Percentiles rank a stretch among this genome's conserved stretches.
Evolutionary conservation across 2,797 vertebrate species (phyloP).

Genomic region (Leptatherina wallacei): DNA sequence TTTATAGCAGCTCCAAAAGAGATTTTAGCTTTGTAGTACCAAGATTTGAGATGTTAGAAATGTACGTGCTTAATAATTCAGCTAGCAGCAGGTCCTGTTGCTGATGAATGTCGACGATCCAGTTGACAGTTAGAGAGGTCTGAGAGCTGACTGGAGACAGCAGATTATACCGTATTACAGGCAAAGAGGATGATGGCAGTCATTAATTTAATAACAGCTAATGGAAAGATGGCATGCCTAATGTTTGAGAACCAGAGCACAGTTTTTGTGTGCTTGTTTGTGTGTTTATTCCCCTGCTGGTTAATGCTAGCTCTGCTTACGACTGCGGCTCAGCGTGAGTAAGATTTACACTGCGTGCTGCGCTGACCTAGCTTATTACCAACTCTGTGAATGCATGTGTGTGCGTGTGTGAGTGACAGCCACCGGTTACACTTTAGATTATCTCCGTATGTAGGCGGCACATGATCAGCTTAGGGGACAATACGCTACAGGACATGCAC

Average conservation of each 20-base stretch:
- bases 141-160: constrained; percentile 48
- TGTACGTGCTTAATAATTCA: constrained; percentile 55
- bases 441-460: constrained; percentile 64
- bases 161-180: constrained; percentile 59
- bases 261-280: constrained; percentile 21
- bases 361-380: constrained; percentile 66
- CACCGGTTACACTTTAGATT: constrained; percentile 67
- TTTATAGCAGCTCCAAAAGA: constrained; percentile 34
- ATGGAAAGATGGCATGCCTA: constrained; percentile 46
- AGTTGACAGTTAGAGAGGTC: constrained; percentile 53
- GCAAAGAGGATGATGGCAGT: constrained; percentile 62
- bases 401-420: constrained; percentile 53
- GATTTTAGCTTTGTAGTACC: constrained; percentile 20
- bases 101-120: constrained; percentile 51
- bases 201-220: constrained; percentile 69
- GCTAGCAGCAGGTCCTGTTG: constrained; percentile 31
- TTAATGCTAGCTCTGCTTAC: constrained; percentile 64
- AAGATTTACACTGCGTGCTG: constrained; percentile 60
- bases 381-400: constrained; percentile 25
- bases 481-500: constrained; percentile 53
- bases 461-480: constrained; percentile 71
- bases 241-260: constrained; percentile 23
- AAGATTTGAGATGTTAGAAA: constrained; percentile 37
- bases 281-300: constrained; percentile 46
- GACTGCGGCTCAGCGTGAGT: constrained; percentile 59